These are phyloP conservation scores for Pseudotriccus pelzelni DNA, from an alignment of 2,797 vertebrate species.

Conservation along the genomic window DNA sequence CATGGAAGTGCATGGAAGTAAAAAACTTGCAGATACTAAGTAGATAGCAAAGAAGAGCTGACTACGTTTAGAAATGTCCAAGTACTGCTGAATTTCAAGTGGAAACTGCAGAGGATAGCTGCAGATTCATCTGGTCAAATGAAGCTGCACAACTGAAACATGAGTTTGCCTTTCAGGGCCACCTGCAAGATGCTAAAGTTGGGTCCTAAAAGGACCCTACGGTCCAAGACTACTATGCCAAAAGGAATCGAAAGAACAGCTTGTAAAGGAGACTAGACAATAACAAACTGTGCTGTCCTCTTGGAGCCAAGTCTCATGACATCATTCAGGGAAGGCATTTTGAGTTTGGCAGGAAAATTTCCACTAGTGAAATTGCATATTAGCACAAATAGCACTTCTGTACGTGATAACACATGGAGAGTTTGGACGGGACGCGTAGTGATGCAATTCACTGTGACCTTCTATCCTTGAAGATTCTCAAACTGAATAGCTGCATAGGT, in stretches of 20 bases:
- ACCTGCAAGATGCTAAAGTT: not conserved
- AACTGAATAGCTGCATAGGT: not conserved
- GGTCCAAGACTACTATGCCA: not conserved
- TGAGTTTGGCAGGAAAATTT: not conserved
- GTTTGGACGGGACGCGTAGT: not conserved
- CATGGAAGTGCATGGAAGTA: not conserved
- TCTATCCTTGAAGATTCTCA: not conserved
- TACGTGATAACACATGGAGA: not conserved
- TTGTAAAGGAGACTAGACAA: not conserved
- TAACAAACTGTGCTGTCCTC: not conserved
- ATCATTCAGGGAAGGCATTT: slow-evolving; percentile 18
- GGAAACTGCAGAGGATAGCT: not conserved
- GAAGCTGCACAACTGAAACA: not conserved
- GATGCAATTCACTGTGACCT: not conserved
- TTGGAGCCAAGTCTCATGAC: not conserved
- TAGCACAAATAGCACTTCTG: not conserved
- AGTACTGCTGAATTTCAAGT: not conserved
- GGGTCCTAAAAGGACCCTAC: not conserved
- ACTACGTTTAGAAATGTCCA: not conserved
- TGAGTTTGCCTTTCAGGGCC: not conserved
- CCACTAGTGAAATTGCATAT: not conserved
- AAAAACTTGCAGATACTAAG: not conserved
- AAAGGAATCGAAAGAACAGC: not conserved
- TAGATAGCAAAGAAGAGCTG: not conserved
- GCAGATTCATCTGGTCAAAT: not conserved